phyloP scores from a whole-genome alignment of 2,888 invertebrate species.

The Timema cristinae region DNA sequence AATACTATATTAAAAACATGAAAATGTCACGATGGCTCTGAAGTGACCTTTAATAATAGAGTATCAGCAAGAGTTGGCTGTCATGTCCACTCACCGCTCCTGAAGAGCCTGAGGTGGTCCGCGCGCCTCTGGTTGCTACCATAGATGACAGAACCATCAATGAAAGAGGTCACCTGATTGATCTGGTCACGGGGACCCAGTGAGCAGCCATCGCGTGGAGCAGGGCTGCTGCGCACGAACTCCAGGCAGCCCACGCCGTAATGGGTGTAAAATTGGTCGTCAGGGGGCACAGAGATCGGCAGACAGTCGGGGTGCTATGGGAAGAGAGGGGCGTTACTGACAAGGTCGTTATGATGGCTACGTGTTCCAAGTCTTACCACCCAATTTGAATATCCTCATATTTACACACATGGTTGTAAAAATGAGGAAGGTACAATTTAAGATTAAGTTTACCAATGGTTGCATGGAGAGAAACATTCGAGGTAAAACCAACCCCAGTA shows the following conservation, averaged over 20 bases:
- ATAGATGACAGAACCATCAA: slow-evolving; percentile 80
- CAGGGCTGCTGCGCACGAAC: slow-evolving; percentile 77
- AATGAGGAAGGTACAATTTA: too few species aligned
- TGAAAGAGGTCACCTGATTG: slow-evolving; percentile 76
- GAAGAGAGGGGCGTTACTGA: not conserved
- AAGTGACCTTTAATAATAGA: too few species aligned
- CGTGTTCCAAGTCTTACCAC: too few species aligned
- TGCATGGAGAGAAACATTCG: too few species aligned
- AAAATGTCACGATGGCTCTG: too few species aligned
- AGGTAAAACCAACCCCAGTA: too few species aligned
- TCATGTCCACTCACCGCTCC: slow-evolving; percentile 54
- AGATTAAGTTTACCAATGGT: too few species aligned
- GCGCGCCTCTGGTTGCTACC: slow-evolving; percentile 70
- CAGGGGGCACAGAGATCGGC: slow-evolving; percentile 68
- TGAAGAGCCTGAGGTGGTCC: slow-evolving; percentile 69
- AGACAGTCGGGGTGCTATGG: slow-evolving; percentile 80
- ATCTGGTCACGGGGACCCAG: slow-evolving; percentile 82
- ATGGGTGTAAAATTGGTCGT: slow-evolving; percentile 69
- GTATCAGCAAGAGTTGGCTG: too few species aligned
- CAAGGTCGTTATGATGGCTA: too few species aligned
- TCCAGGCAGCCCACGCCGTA: slow-evolving; percentile 73
- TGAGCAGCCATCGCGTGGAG: slow-evolving; percentile 73
- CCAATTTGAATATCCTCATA: too few species aligned
- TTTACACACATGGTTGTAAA: too few species aligned
- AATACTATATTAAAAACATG: too few species aligned